Conservation (phyloP, 1,140 invertebrate genomes). For the Scylla paramamosain region DNA sequence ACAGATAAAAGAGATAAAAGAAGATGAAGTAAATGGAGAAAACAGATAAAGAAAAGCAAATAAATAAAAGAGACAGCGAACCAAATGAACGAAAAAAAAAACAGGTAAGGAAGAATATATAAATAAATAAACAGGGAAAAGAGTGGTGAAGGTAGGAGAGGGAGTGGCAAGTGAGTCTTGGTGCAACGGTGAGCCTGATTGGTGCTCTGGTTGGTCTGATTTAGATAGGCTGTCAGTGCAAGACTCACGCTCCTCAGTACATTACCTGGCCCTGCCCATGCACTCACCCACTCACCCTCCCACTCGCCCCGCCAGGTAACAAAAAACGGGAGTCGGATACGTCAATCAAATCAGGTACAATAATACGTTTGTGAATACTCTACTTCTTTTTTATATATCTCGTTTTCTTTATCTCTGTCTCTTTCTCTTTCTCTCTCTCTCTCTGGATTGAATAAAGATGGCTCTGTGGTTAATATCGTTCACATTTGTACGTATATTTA, state of each 20-base stretch:
- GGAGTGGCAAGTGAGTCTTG: too few relatives aligned
- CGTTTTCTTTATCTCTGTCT: background rate
- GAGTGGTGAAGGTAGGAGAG: background rate
- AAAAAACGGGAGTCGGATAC: background rate
- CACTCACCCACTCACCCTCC: too few relatives aligned
- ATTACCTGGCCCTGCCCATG: too few relatives aligned
- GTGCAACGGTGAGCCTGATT: too few relatives aligned
- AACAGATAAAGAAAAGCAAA: too few relatives aligned
- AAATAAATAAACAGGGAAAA: background rate
- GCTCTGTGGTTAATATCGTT: too few relatives aligned
- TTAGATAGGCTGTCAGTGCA: background rate
- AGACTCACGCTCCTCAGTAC: background rate
- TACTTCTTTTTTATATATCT: background rate
- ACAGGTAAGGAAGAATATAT: background rate
- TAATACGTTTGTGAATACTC: background rate
- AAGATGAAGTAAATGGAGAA: too few relatives aligned
- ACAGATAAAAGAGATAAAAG: too few relatives aligned
- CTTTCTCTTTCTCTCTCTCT: background rate
- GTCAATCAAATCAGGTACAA: background rate
- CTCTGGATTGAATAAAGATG: background rate
- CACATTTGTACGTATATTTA: too few relatives aligned
- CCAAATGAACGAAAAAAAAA: too few relatives aligned
- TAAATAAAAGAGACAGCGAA: too few relatives aligned
- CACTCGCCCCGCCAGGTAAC: background rate
- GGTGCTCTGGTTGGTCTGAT: background rate